Conservation (phyloP, 2,888 invertebrate species). For the Ichneumoninae sp. region DNA sequence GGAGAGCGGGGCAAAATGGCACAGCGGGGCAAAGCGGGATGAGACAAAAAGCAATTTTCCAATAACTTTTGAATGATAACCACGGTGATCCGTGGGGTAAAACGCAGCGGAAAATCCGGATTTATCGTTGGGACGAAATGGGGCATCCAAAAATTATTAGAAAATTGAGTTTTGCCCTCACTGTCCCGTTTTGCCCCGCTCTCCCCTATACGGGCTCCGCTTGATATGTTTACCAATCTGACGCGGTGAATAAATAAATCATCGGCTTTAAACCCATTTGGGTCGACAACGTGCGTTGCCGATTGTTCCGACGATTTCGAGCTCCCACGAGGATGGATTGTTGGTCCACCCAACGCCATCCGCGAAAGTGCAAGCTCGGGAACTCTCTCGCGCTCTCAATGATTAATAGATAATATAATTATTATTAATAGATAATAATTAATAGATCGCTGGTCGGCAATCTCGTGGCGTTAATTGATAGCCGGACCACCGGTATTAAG, state of each 20-base stretch:
- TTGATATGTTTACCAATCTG: slow-evolving; percentile 15
- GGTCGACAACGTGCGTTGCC: not conserved
- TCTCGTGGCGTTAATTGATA: slow-evolving; percentile 50
- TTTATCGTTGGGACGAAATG: too few species aligned
- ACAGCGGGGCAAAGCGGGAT: too few species aligned
- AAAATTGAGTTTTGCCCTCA: too few species aligned
- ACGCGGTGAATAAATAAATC: slow-evolving; percentile 21
- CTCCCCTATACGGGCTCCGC: not conserved
- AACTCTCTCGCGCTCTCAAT: not conserved
- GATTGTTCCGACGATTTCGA: slow-evolving; percentile 5
- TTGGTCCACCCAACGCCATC: not conserved
- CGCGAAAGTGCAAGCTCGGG: not conserved
- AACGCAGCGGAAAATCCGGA: too few species aligned
- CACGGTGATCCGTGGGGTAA: too few species aligned
- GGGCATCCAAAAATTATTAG: too few species aligned
- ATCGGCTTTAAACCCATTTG: not conserved
- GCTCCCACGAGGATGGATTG: not conserved
- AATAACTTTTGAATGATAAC: too few species aligned
- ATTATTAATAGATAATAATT: too few species aligned
- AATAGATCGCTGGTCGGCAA: slow-evolving; percentile 1
- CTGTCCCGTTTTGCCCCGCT: too few species aligned
- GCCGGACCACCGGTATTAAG: slow-evolving; percentile 26
- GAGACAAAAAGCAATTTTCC: too few species aligned
- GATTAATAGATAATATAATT: slow-evolving; percentile 51
- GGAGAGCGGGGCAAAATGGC: too few species aligned